Evolutionary conservation across 2,113 vertebrate genomes (phyloP).

Genomic region (Apaloderma vittatum): DNA sequence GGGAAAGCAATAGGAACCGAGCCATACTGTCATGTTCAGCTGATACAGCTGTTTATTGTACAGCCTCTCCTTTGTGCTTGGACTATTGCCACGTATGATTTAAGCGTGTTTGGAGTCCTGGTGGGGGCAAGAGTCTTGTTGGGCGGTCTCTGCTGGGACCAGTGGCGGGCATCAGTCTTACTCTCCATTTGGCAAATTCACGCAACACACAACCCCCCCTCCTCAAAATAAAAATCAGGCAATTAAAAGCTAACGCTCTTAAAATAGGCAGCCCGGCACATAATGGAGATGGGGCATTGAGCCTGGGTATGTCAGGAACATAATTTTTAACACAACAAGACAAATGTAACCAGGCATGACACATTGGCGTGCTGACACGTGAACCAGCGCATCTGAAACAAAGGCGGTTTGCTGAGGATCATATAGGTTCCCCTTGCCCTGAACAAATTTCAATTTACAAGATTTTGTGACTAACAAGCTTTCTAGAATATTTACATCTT

Average conservation of each 20-base stretch:
- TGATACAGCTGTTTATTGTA: conserved; percentile 25
- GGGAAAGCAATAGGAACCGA: neutral
- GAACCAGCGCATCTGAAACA: conserved; percentile 34
- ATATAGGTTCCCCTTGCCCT: neutral
- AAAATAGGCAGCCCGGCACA: conserved; percentile 45
- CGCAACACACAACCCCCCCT: neutral
- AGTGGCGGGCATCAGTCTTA: neutral
- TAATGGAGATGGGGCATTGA: conserved; percentile 41
- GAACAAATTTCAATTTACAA: conserved; percentile 25
- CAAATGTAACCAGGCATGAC: conserved; percentile 74
- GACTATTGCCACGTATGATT: neutral
- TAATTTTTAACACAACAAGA: conserved; percentile 75
- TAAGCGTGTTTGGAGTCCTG: conserved; percentile 34
- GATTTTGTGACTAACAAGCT: conserved; percentile 49
- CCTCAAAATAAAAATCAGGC: conserved; percentile 4
- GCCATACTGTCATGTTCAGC: neutral
- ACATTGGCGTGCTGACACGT: neutral
- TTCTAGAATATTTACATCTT: conserved; percentile 60
- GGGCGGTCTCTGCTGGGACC: neutral
- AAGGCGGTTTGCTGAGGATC: conserved; percentile 51
- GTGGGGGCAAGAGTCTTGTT: conserved; percentile 1
- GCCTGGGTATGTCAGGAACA: conserved; percentile 70
- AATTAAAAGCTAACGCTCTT: conserved; percentile 68
- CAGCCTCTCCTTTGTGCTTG: conserved; percentile 36
- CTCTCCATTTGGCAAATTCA: neutral